Conservation (phyloP, 2,888 invertebrate species). For the Cyclophora punctaria region DNA sequence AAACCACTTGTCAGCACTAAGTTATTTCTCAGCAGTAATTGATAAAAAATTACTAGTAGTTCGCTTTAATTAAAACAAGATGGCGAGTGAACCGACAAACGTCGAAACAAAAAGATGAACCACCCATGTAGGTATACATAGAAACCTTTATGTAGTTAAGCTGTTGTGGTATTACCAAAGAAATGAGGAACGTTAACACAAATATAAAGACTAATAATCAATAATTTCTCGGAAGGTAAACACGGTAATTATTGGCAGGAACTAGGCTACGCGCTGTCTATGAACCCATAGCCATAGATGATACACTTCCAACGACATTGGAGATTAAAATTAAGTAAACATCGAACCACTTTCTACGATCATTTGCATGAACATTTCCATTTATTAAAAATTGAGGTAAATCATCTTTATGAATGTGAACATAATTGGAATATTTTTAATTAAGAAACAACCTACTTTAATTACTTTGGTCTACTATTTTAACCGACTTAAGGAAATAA, state of each 20-base stretch:
- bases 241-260: slow-evolving; percentile 13
- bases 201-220: slow-evolving; percentile 11
- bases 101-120: too few relatives aligned
- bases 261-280: slow-evolving; percentile 10
- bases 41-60: slow-evolving; percentile 12
- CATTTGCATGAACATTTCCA: too few relatives aligned
- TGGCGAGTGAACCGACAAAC: slow-evolving; percentile 4
- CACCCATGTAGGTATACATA: slow-evolving; percentile 18
- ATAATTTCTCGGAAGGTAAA: slow-evolving; percentile 15
- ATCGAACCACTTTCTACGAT: too few relatives aligned
- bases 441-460: too few relatives aligned
- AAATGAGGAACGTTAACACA: slow-evolving; percentile 24
- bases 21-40: slow-evolving; percentile 7
- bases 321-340: not conserved
- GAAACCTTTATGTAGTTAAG: slow-evolving; percentile 1
- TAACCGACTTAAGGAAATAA: too few relatives aligned
- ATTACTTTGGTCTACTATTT: too few relatives aligned
- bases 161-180: slow-evolving; percentile 5
- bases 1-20: slow-evolving; percentile 13
- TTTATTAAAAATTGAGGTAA: too few relatives aligned
- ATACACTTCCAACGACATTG: not conserved
- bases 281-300: slow-evolving; percentile 4
- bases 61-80: slow-evolving; percentile 13
- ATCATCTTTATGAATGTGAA: too few relatives aligned
- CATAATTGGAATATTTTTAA: too few relatives aligned